Evolutionary conservation across 2,888 invertebrate genomes (phyloP).

Genomic region (Cantharis lateralis): DNA sequence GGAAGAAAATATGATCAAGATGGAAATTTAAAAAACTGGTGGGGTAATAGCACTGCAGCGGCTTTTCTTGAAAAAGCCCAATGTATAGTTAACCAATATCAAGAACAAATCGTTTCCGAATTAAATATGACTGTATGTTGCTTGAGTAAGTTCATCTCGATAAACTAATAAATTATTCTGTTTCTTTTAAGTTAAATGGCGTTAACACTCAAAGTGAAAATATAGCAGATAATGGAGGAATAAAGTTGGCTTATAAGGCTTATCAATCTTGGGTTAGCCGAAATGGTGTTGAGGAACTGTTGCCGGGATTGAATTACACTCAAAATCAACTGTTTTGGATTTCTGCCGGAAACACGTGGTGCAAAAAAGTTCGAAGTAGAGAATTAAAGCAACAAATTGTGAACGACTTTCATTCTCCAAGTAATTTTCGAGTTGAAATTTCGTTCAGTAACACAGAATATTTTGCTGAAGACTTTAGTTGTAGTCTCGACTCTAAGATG

Average conservation of each 20-base stretch:
- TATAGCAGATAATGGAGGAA: slow-evolving; percentile 90
- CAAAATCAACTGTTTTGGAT: slow-evolving; percentile 80
- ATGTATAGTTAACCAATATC: slow-evolving; percentile 90
- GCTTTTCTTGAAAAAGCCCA: slow-evolving; percentile 62
- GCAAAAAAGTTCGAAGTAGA: slow-evolving; percentile 71
- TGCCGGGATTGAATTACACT: slow-evolving; percentile 73
- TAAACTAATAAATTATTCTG: background rate
- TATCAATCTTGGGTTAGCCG: slow-evolving; percentile 74
- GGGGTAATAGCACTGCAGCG: slow-evolving; percentile 13
- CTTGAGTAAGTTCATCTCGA: background rate
- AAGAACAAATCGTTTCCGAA: slow-evolving; percentile 79
- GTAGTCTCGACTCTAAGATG: slow-evolving; percentile 62
- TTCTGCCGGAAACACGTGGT: slow-evolving; percentile 84
- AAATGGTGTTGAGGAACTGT: slow-evolving; percentile 58
- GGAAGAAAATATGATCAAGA: slow-evolving; percentile 86
- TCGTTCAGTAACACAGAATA: slow-evolving; percentile 64
- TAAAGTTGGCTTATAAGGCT: slow-evolving; percentile 80
- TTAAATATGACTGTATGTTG: slow-evolving; percentile 67
- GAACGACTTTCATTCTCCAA: slow-evolving; percentile 72
- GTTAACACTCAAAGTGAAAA: slow-evolving; percentile 90
- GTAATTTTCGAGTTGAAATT: slow-evolving; percentile 62
- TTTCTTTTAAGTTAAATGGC: slow-evolving; percentile 74
- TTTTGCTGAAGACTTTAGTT: slow-evolving; percentile 65
- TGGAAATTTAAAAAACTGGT: slow-evolving; percentile 85
- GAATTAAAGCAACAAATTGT: slow-evolving; percentile 71